Evolutionary conservation across 2,888 invertebrate genomes (phyloP), one percentile per base, ranked within the genome.

Genomic region (Drosophila mulleri): DNA sequence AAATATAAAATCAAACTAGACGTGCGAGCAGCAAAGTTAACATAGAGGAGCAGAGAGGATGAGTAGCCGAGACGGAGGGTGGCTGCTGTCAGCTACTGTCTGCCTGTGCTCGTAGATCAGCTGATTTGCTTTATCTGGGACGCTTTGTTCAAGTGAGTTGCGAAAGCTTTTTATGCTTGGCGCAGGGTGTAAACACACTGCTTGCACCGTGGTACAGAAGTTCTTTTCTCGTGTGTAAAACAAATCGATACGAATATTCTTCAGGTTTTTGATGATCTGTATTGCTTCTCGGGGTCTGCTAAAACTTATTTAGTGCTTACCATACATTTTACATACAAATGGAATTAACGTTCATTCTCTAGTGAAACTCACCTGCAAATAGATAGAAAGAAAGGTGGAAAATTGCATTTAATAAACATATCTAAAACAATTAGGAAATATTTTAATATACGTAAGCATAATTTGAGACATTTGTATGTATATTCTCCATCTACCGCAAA

Each of bases 281-380:
- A 1, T 29, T 29, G 8, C 26, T 29, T 29, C 29, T 29, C 29
- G 7, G 1, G 1, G 1, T 16, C 8, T 16, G 1, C 26, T 18
- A 4, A 39, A 20, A 35, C 39, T 48, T 41, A 41, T 11, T 32
- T 42, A 48, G 23, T 50, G 58, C 85, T 82, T 85, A 83, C 80
- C 73, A 68, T 61, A 41, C 37, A 48, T 52, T 45, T 42, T 11
- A 11, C 6, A 39, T 44, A 60, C 18, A 42, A 60, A 52, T 18
- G 7, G 11, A 23, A 26, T 54, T 60, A 37, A 35, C 60, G 47
- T 42, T 53, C 18, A 23, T 7, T 54, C 41, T 35, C n/a, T 23
- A 8, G 37, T 42, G 35, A 44, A 62, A 83, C 83, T 83, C 75
- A 83, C 83, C 83, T 83, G 83, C 23, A 88, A 83, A 12, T 8